A percentile compares a stretch with the other conserved stretches of the same genome.
phyloP scores from a whole-genome alignment of 2,113 vertebrate species.

The Eurystomus gularis region DNA sequence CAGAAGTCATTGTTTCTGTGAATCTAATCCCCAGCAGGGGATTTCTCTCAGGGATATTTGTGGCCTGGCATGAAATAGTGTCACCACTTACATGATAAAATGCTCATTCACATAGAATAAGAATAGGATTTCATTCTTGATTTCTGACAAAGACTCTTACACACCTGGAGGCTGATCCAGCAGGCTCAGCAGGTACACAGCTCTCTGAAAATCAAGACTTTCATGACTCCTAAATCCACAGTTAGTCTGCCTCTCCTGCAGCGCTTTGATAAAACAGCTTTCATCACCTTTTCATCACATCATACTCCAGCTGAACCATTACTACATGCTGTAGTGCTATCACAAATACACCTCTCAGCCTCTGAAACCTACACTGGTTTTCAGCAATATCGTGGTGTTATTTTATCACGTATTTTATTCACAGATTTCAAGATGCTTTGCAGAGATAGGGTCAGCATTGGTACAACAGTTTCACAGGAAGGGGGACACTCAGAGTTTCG shows the following conservation, averaged over 20 bases:
- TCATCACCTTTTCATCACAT: constrained; percentile 45
- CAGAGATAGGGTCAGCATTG: neutral
- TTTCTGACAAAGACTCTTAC: neutral
- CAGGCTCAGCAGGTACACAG: neutral
- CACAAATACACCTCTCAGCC: neutral
- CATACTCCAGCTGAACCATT: neutral
- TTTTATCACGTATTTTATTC: neutral
- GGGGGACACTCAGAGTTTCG: neutral
- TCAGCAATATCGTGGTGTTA: neutral
- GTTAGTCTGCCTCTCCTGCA: neutral
- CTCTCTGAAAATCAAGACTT: constrained; percentile 4
- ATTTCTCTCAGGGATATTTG: neutral
- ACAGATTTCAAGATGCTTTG: neutral
- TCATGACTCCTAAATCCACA: neutral
- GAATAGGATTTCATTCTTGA: neutral
- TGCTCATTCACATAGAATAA: neutral
- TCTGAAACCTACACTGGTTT: neutral
- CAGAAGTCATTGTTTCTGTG: constrained; percentile 23
- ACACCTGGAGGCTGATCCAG: neutral
- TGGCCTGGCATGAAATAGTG: neutral
- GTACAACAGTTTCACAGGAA: neutral
- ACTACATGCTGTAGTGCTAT: neutral
- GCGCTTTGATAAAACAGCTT: constrained; percentile 15
- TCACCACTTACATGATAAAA: neutral
- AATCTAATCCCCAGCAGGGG: neutral